Evolutionary conservation across 2,113 vertebrate genomes (phyloP).

Genomic region (Pollachius pollachius): DNA sequence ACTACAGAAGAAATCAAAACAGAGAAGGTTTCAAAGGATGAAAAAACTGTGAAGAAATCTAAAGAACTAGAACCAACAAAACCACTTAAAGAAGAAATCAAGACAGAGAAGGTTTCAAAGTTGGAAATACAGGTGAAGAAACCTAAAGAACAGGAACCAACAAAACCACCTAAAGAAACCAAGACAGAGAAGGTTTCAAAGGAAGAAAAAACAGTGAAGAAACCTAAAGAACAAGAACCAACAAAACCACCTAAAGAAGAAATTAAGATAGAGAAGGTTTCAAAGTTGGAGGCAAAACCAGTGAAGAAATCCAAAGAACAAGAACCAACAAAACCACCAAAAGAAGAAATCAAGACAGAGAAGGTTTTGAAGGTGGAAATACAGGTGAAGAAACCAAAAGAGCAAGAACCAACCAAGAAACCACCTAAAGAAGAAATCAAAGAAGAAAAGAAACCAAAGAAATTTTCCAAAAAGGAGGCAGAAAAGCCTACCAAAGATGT

Average conservation of each 20-base stretch:
- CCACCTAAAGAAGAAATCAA: background rate
- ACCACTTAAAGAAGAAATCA: background rate
- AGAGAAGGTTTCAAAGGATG: background rate
- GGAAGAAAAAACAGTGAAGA: background rate
- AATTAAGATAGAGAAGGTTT: background rate
- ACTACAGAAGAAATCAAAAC: background rate
- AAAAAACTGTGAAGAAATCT: constrained; percentile 6
- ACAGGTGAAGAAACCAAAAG: background rate
- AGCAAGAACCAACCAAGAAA: background rate
- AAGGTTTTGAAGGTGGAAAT: background rate
- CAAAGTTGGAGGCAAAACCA: background rate
- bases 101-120: background rate
- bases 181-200: background rate
- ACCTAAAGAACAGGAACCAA: background rate
- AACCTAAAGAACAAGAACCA: background rate
- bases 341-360: background rate
- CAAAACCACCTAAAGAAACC: background rate
- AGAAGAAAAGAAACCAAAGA: background rate
- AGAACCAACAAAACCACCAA: background rate
- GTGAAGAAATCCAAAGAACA: constrained; percentile 5
- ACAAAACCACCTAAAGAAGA: constrained; percentile 4
- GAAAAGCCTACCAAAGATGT: background rate
- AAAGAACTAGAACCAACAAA: background rate
- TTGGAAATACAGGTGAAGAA: background rate
- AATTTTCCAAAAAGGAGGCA: background rate